Base-by-base conservation (phyloP, 2,113 vertebrate species). In the Perca schrenkii region DNA sequence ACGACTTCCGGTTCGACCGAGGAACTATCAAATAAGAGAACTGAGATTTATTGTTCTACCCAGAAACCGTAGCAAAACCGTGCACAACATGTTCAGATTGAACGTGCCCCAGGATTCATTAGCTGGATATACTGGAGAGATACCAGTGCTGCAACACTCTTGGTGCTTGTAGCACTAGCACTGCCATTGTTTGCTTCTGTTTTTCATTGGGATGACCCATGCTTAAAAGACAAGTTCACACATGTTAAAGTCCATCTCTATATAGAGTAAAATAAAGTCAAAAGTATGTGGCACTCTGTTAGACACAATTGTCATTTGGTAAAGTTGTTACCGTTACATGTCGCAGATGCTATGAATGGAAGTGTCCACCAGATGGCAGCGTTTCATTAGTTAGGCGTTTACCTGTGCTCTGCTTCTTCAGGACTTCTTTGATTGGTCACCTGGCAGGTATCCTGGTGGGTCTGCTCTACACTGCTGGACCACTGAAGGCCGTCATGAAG, bases 391-490 rank as follows among this genome's bases (percentile, higher is more conserved):
- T 61, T 8, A 52, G 28, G 11, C 25, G 21, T 60, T 19, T 14
- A 10, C 31, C 3, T 72, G n/a, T 86, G 12, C 47, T 77, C 85
- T 65, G 1, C 40, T 34, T 84, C 49, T 77, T 28, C 86, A 99
- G 98, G 86, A 95, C 97, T 25, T 99, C 98, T 34, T 97, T 99
- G 2, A 85, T 97, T 4, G 98, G 98, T 49, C 98, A 99, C 82
- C 94, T 99, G 83, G 90, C 98, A 8, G 98, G 98, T 4, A 99
- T 99, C 92, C 94, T 99, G 58, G 97, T 99, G 78, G 98, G 98
- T 64, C 84, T 99, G 61, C 95, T 99, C 89, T 99, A 99, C 84
- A 97, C 95, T 0, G 64, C 77, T 0, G 98, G 98, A 65, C 98
- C 98, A 19, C 94, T 99, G 90, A 96, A 95, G 92, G 92, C 76